These are phyloP conservation scores for Spea hammondii DNA, from an alignment of 2,797 vertebrate species.

Conservation along the genomic window DNA sequence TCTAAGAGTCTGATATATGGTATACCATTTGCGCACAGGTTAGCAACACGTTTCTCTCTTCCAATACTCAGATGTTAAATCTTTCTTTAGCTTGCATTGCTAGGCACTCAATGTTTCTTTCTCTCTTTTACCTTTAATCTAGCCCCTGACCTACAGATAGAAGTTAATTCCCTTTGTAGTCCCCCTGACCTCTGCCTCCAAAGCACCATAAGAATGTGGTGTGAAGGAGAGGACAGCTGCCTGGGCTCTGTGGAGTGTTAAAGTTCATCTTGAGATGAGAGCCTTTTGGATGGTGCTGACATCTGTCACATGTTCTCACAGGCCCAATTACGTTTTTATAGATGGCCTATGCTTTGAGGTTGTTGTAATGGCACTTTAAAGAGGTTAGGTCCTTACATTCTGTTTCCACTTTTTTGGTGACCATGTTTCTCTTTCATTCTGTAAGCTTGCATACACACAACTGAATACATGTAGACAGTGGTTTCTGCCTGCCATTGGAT, in stretches of 20 bases:
- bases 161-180: not conserved
- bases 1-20: too few species aligned
- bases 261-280: not conserved
- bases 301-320: not conserved
- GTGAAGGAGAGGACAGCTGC: not conserved
- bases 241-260: not conserved
- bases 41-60: too few species aligned
- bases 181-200: not conserved
- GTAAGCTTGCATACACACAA: too few species aligned
- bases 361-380: not conserved
- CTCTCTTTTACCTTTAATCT: not conserved
- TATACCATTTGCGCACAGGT: too few species aligned
- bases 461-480: too few species aligned
- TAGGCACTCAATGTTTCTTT: not conserved
- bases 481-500: too few species aligned
- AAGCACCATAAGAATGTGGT: not conserved
- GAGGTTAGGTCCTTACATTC: too few species aligned
- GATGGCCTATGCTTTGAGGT: not conserved
- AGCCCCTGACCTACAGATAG: not conserved
- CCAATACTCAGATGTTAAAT: not conserved
- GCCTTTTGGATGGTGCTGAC: not conserved
- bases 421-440: too few species aligned
- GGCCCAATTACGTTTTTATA: not conserved
- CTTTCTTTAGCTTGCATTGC: not conserved
- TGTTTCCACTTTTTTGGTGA: too few species aligned